Evolutionary conservation across 2,113 vertebrate species (phyloP), one percentile per base, ranked within the genome.

Genomic region (Chaetorhynchus papuensis): DNA sequence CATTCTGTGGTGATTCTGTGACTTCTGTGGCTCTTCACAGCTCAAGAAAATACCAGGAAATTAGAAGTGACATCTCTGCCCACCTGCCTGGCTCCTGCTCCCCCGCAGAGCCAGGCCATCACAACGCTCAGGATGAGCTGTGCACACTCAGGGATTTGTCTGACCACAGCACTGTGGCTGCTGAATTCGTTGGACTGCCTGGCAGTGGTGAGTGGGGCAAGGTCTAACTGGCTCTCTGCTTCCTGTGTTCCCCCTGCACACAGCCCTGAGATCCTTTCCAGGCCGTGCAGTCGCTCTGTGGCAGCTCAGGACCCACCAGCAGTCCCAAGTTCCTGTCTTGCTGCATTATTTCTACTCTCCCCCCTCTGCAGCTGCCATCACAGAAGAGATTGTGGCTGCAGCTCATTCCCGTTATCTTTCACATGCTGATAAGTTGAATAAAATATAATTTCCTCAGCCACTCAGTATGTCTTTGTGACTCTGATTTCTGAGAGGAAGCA

Each of bases 121-220:
- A 11, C 45, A 35, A 2, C 0, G 0, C 16, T 35, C 61, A 23
- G 0, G 0, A 0, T 1, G 4, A 71, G 12, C 23, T 1, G 0
- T 1, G 6, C 7, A n/a, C 9, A 2, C 22, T 3, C 2, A 0
- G 16, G 13, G 22, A 39, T 68, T 68, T 9, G 1, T 26, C 41
- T 72, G n/a, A 71, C 24, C 35, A 41, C 12, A 33, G 7, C 6
- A 17, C 1, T 15, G 30, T 22, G 41, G 30, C 11, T 37, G 13
- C 18, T 18, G 0, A 37, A 49, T 60, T 64, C 24, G 5, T 2
- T 3, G 5, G 21, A 2, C 9, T 41, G 6, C 47, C 52, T 44
- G n/a, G 12, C 61, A 56, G 24, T 1, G 1, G 26, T 0, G 1
- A 10, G 9, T 2, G 26, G 4, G 21, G 14, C 52, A 9, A 10